A percentile compares a stretch with the other conserved stretches of the same genome.
phyloP scores from a whole-genome alignment of 2,888 invertebrate species.

The Conus canariensis region DNA sequence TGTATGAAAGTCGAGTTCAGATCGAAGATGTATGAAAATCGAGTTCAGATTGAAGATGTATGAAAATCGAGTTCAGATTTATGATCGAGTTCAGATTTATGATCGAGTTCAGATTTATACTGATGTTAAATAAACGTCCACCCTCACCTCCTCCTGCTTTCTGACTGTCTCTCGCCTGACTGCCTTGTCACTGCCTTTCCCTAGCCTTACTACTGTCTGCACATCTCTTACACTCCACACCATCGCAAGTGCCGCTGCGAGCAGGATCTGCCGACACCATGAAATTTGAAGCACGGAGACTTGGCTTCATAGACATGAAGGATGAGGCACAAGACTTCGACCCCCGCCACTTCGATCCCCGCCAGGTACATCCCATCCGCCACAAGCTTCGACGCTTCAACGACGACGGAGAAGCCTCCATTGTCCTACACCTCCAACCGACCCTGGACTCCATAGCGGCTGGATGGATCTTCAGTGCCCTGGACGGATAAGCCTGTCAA shows the following conservation, averaged over 20 bases:
- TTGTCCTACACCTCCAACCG: not conserved
- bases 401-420: not conserved
- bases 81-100: no score
- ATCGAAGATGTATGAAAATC: no score
- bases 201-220: no score
- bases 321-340: not conserved
- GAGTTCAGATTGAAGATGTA: no score
- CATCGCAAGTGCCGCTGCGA: not conserved
- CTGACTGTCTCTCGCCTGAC: no score
- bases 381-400: not conserved
- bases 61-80: no score
- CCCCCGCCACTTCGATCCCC: not conserved
- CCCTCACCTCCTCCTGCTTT: no score
- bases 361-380: not conserved
- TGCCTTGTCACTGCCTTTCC: no score
- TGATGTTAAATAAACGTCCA: no score
- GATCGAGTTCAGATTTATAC: no score
- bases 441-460: not conserved
- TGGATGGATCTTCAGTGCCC: not conserved
- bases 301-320: not conserved
- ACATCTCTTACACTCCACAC: no score
- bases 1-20: no score
- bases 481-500: not conserved
- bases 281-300: not conserved
- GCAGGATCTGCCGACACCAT: not conserved